Evolutionary conservation across 2,888 invertebrate genomes (phyloP).

Genomic region (Metalampra italica): DNA sequence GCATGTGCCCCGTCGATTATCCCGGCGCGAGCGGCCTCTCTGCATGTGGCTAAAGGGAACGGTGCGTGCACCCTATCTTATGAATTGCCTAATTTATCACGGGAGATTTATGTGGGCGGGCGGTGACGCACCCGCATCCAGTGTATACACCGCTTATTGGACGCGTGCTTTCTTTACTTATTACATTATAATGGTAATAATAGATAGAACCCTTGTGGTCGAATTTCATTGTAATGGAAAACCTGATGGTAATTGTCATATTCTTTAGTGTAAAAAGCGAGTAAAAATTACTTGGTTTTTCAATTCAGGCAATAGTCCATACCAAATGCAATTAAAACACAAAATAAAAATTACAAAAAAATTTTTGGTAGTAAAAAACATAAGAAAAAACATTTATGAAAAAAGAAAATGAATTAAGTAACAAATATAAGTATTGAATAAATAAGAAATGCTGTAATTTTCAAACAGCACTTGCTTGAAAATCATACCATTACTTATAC

Average conservation of each 20-base stretch:
- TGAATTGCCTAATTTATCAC: constrained; percentile 65
- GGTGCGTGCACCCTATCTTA: constrained; percentile 53
- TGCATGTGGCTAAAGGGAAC: constrained; percentile 35
- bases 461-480: too few relatives aligned
- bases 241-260: too few relatives aligned
- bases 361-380: too few relatives aligned
- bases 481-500: constrained; percentile 48
- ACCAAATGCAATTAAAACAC: too few relatives aligned
- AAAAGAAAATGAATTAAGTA: too few relatives aligned
- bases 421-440: too few relatives aligned
- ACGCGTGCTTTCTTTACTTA: constrained; percentile 12
- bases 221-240: neutral
- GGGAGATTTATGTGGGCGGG: constrained; percentile 50
- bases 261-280: too few relatives aligned
- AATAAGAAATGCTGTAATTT: too few relatives aligned
- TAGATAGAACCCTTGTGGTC: constrained; percentile 10
- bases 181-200: constrained; percentile 22
- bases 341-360: too few relatives aligned
- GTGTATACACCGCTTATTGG: constrained; percentile 23
- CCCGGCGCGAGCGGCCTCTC: constrained; percentile 34
- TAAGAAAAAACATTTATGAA: too few relatives aligned
- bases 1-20: constrained; percentile 43
- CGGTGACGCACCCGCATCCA: constrained; percentile 55
- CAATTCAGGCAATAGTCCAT: too few relatives aligned
- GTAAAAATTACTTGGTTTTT: too few relatives aligned